Evolutionary conservation across 2,888 invertebrate genomes (phyloP).

Genomic region (Teinopalpus imperialis): DNA sequence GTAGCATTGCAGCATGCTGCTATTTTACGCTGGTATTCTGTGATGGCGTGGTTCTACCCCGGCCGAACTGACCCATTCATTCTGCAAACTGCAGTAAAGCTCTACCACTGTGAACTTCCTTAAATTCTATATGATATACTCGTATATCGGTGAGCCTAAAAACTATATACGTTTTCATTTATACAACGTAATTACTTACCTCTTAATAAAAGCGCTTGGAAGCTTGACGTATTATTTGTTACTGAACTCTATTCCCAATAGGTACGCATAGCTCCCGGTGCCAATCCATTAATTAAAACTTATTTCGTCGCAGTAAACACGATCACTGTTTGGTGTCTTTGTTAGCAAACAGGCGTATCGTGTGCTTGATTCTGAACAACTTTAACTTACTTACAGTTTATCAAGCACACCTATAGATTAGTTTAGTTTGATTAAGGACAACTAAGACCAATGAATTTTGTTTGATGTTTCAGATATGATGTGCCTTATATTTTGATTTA

Average conservation of each 20-base stretch:
- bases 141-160: constrained; percentile 2
- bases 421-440: constrained; percentile 37
- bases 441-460: constrained; percentile 14
- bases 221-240: constrained; percentile 38
- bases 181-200: constrained; percentile 27
- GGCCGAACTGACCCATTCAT: too few species aligned
- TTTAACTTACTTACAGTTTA: constrained; percentile 52
- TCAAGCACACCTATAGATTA: constrained; percentile 56
- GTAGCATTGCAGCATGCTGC: too few species aligned
- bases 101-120: too few species aligned
- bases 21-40: too few species aligned
- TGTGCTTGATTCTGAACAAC: constrained; percentile 53
- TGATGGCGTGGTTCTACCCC: too few species aligned
- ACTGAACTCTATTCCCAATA: constrained; percentile 56
- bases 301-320: constrained; percentile 70
- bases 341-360: constrained; percentile 54
- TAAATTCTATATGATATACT: too few species aligned
- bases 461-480: constrained; percentile 37
- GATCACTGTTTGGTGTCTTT: constrained; percentile 43
- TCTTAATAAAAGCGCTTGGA: constrained; percentile 26
- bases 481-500: constrained; percentile 46
- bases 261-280: constrained; percentile 70
- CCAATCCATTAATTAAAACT: constrained; percentile 82
- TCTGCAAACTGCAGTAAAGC: too few species aligned
- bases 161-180: constrained; percentile 25